phyloP scores from a whole-genome alignment of 2,113 vertebrate species.

The Gymnogyps californianus region DNA sequence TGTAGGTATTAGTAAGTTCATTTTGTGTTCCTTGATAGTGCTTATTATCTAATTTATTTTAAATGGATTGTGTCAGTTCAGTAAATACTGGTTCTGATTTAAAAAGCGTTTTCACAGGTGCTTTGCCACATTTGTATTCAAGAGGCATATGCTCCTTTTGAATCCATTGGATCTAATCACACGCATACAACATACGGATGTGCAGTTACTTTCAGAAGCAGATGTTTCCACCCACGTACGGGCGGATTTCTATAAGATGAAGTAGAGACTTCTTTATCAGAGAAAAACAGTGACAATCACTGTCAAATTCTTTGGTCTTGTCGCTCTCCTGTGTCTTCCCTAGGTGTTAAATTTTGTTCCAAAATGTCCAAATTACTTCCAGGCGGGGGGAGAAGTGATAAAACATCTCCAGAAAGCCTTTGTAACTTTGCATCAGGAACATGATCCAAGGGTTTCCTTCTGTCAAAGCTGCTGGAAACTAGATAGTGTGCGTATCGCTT shows the following conservation, averaged over 20 bases:
- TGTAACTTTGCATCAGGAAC: background rate
- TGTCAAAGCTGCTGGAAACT: background rate
- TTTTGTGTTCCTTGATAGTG: background rate
- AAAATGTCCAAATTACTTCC: background rate
- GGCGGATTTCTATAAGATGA: background rate
- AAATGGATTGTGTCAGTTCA: background rate
- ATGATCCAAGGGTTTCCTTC: background rate
- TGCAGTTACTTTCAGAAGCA: background rate
- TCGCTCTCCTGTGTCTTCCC: background rate
- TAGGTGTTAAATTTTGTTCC: background rate
- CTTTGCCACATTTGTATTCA: background rate
- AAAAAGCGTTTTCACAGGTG: background rate
- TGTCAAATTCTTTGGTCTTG: background rate
- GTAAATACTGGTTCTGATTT: background rate
- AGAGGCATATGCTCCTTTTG: background rate
- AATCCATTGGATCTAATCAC: background rate
- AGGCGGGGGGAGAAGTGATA: background rate
- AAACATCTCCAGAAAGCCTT: background rate
- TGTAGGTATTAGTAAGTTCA: background rate
- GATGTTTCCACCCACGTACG: background rate
- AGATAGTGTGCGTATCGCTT: accelerated
- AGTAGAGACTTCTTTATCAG: background rate
- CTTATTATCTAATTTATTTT: slow-evolving; percentile 31
- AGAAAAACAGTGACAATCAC: background rate
- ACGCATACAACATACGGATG: background rate